Evolutionary conservation across 2,113 vertebrate species (phyloP).

Genomic region (Bujurquina vittata): DNA sequence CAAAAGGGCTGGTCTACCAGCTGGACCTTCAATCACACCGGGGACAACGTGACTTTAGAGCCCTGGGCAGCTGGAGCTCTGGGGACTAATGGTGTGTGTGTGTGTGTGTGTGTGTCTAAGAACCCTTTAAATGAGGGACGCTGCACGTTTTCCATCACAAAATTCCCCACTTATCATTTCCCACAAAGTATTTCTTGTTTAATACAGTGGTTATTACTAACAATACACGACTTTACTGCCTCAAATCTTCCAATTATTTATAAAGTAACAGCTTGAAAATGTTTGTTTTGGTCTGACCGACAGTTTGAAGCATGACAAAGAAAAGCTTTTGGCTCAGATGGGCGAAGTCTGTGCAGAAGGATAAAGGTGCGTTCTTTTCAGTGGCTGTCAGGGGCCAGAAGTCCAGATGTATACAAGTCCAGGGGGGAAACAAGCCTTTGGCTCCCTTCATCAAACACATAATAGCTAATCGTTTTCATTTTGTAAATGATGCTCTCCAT

Average conservation of each 20-base stretch:
- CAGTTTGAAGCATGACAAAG: not conserved
- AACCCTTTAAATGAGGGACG: conserved; percentile 32
- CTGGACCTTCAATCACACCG: conserved; percentile 78
- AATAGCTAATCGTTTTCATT: not conserved
- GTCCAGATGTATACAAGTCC: fast-evolving
- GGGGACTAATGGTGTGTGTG: conserved; percentile 42
- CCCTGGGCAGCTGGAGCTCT: conserved; percentile 69
- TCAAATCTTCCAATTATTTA: not conserved
- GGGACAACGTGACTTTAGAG: conserved; percentile 75
- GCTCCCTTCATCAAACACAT: not conserved
- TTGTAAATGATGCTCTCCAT: not conserved
- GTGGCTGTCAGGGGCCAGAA: not conserved
- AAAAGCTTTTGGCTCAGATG: not conserved
- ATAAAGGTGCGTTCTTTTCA: too few relatives aligned
- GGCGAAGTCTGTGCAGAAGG: too few relatives aligned
- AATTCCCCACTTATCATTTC: not conserved
- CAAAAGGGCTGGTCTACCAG: conserved; percentile 76
- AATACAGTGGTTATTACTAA: not conserved
- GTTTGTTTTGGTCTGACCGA: not conserved
- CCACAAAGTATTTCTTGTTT: not conserved
- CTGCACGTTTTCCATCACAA: conserved; percentile 17
- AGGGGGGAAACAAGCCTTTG: not conserved
- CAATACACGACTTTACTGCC: not conserved
- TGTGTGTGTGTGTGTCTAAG: conserved; percentile 24
- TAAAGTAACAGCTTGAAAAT: not conserved